phyloP scores from a whole-genome alignment of 2,113 vertebrate species.

The Bambusicola thoracicus region DNA sequence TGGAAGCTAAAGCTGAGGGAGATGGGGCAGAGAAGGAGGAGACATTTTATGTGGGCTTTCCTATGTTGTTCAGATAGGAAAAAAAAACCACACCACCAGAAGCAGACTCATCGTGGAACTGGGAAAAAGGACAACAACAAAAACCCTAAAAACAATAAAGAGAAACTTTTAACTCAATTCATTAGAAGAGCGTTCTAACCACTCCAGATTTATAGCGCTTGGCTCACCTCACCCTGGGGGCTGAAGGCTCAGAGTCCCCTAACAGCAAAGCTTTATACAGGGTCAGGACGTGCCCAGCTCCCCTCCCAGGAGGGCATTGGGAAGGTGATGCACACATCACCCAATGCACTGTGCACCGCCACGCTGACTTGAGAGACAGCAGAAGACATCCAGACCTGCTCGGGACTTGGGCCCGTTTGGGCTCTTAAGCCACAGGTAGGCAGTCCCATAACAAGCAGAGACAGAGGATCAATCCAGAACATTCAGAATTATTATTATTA shows the following conservation, averaged over 20 bases:
- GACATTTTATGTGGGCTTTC: slow-evolving; percentile 23
- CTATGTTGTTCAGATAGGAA: background rate
- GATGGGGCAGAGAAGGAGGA: background rate
- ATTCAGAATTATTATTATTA: background rate
- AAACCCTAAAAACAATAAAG: background rate
- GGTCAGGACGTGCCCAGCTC: background rate
- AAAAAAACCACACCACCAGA: background rate
- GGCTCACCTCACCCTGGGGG: background rate
- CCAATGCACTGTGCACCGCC: background rate
- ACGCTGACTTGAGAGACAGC: background rate
- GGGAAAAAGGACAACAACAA: background rate
- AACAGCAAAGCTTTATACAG: background rate
- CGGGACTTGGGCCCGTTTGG: accelerated
- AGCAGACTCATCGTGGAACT: too few species aligned
- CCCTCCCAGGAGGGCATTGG: background rate
- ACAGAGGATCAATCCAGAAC: background rate
- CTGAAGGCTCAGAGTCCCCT: background rate
- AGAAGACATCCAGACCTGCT: background rate
- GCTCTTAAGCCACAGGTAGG: background rate
- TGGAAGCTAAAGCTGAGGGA: slow-evolving; percentile 40
- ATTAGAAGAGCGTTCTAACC: background rate
- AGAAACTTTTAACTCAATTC: background rate
- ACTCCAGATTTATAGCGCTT: background rate
- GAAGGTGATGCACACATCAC: background rate
- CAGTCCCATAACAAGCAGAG: background rate